Percentiles rank a stretch among this genome's conserved stretches.
These are phyloP conservation scores for Pilophorus perplexus DNA, from an alignment of 2,888 invertebrate genomes.

Conservation along the genomic window DNA sequence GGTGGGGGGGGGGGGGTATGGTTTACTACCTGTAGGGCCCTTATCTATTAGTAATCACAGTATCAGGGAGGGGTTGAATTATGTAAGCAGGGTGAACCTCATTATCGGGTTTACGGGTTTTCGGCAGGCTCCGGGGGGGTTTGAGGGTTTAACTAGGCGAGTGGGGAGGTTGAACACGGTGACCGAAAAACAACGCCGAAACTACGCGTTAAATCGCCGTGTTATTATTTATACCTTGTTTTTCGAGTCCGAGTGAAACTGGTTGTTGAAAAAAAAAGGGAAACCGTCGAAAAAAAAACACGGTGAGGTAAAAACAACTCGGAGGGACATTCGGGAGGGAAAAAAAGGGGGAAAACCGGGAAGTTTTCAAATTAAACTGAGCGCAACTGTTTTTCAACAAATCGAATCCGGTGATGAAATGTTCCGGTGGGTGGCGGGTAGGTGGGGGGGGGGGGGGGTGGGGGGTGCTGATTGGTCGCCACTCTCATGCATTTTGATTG, in stretches of 20 bases:
- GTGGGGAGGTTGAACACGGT: not conserved
- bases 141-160: too few species aligned
- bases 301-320: not conserved
- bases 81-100: too few species aligned
- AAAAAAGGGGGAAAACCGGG: not conserved
- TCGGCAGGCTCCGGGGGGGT: too few species aligned
- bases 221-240: not conserved
- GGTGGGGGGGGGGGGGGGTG: too few species aligned
- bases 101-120: too few species aligned
- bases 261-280: too few species aligned
- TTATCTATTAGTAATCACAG: too few species aligned
- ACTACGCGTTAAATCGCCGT: too few species aligned
- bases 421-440: not conserved
- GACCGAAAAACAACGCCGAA: not conserved
- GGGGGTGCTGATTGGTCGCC: conserved; percentile 11
- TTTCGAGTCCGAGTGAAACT: too few species aligned
- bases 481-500: conserved; percentile 31
- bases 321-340: not conserved
- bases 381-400: conserved; percentile 10
- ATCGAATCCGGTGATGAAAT: conserved; percentile 27
- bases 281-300: not conserved
- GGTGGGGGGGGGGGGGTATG: too few species aligned
- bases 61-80: too few species aligned
- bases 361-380: conserved; percentile 23
- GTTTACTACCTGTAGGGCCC: too few species aligned